These are phyloP conservation scores for Pongo abelii DNA, from an alignment of 2,113 vertebrate genomes.

Conservation along the genomic window DNA sequence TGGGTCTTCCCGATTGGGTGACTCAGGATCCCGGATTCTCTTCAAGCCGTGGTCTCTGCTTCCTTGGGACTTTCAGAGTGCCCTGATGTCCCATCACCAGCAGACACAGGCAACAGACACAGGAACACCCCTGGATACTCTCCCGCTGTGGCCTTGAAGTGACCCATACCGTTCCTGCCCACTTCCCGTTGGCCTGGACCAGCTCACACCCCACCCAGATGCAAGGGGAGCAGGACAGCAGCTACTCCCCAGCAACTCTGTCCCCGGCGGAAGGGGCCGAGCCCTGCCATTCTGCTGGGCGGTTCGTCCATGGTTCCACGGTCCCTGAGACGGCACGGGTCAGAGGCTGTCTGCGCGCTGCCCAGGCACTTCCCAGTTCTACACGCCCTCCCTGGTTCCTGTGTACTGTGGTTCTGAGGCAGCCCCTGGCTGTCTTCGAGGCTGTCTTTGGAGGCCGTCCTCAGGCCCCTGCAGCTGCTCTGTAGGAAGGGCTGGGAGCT, in stretches of 20 bases:
- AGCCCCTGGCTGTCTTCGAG: not conserved
- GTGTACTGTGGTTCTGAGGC: not conserved
- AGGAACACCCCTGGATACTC: not conserved
- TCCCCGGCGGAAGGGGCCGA: too few species aligned
- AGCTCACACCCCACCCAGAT: not conserved
- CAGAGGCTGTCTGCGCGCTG: not conserved
- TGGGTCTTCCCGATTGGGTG: not conserved
- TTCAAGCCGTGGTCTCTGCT: too few species aligned
- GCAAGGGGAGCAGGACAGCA: not conserved
- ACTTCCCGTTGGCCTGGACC: not conserved
- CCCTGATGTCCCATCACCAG: too few species aligned
- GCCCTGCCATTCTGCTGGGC: accelerated
- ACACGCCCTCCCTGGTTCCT: not conserved
- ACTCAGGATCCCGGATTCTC: not conserved
- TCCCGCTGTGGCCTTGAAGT: not conserved
- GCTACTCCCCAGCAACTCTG: not conserved
- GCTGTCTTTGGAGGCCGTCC: not conserved
- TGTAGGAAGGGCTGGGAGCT: not conserved
- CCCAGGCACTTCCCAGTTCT: not conserved
- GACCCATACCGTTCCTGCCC: accelerated
- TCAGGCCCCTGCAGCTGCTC: not conserved
- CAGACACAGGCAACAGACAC: not conserved
- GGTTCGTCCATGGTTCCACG: accelerated
- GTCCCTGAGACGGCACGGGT: accelerated
- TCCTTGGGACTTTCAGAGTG: too few species aligned